phyloP scores from a whole-genome alignment of 1,140 invertebrate species.

The Eriocheir sinensis region DNA sequence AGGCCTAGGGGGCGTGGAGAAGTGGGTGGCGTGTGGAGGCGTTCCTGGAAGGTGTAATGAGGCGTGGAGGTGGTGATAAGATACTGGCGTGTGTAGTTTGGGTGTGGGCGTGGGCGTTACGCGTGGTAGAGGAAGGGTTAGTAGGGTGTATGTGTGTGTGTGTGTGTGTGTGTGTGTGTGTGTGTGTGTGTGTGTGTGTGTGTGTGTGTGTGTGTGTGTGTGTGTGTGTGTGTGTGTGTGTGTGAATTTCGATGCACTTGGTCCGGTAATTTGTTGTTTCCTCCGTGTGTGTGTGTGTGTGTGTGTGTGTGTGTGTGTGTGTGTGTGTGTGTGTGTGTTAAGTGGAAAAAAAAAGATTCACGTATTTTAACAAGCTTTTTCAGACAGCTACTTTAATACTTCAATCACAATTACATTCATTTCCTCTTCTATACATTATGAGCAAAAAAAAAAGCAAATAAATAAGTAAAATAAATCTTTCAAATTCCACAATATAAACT shows the following conservation, averaged over 20 bases:
- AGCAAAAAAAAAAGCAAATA: no score
- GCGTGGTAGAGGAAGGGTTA: background rate
- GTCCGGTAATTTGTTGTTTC: conserved; percentile 2
- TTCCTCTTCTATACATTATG: no score
- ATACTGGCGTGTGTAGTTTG: background rate
- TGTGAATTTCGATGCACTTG: no score
- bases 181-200: background rate
- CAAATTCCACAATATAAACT: no score
- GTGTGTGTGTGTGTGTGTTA: conserved; percentile 23
- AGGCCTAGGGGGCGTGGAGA: no score
- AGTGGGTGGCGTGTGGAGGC: no score
- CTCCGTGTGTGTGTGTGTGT: conserved; percentile 1
- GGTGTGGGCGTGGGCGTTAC: background rate
- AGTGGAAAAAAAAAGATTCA: background rate
- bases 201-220: conserved; percentile 18
- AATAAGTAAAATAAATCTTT: no score
- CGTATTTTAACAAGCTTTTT: background rate
- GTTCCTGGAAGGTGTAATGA: no score
- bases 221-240: background rate
- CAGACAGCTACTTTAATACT: no score
- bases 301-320: conserved; percentile 29
- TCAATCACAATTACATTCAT: no score
- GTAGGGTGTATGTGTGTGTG: background rate
- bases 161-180: conserved; percentile 30
- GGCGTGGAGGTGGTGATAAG: no score